phyloP scores from a whole-genome alignment of 1,140 invertebrate species.

The Manduca sexta region DNA sequence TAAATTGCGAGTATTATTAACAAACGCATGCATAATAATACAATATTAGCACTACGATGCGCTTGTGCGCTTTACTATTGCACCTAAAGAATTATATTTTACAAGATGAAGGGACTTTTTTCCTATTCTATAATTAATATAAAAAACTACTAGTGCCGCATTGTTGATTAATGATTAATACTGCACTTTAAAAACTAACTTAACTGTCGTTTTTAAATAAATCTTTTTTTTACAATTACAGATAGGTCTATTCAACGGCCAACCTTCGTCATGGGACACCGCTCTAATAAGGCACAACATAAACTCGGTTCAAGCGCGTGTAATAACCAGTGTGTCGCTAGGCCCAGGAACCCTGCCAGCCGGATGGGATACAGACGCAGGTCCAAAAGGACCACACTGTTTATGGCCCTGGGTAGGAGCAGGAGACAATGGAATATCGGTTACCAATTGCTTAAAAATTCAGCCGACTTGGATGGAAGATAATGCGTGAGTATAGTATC shows the following conservation, averaged over 20 bases:
- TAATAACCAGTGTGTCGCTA: constrained; percentile 45
- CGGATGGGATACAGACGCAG: constrained; percentile 44
- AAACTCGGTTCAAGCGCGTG: constrained; percentile 27
- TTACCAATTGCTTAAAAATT: constrained; percentile 59
- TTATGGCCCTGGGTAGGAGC: constrained; percentile 61
- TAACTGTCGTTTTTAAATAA: too few species aligned
- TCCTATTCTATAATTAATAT: too few species aligned
- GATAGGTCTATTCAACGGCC: constrained; percentile 55
- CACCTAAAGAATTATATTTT: too few species aligned
- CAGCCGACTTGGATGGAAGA: constrained; percentile 68
- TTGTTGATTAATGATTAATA: too few species aligned
- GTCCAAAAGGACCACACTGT: constrained; percentile 47
- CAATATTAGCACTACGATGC: too few species aligned
- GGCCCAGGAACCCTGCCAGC: constrained; percentile 39
- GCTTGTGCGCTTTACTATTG: too few species aligned
- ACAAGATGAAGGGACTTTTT: too few species aligned
- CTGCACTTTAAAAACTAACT: too few species aligned
- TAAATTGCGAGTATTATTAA: too few species aligned
- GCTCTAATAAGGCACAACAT: constrained; percentile 35
- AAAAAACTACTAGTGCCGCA: too few species aligned
- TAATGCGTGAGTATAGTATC: constrained; percentile 39
- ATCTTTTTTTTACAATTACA: constrained; percentile 24
- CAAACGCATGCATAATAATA: too few species aligned
- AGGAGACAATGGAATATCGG: constrained; percentile 36
- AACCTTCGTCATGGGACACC: constrained; percentile 39